Evolutionary conservation across 92 coral and sea anemone species (phyloP).

Genomic region (Umimayanthus chanpuru): DNA sequence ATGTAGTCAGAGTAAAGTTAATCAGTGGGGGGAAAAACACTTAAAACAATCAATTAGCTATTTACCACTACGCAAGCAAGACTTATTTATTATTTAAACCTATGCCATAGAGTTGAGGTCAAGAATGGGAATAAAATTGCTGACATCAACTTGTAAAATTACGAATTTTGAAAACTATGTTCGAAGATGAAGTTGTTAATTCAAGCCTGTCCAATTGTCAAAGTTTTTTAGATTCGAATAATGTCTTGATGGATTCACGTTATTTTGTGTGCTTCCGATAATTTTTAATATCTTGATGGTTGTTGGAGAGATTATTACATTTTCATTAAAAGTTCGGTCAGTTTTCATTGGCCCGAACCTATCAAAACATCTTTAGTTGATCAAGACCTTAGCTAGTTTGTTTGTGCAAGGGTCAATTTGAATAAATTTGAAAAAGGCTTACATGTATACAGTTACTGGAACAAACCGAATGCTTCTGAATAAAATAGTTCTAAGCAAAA

Average conservation of each 20-base stretch:
- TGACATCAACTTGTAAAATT: neutral
- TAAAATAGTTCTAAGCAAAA: neutral
- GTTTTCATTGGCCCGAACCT: no score
- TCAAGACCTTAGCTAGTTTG: neutral
- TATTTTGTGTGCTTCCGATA: neutral
- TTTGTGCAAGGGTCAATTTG: no score
- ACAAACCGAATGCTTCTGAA: neutral
- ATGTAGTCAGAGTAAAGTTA: neutral
- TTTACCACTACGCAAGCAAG: neutral
- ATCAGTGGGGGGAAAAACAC: no score
- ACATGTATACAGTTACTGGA: neutral
- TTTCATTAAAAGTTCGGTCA: no score
- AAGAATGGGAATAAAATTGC: neutral
- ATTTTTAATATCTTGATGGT: no score
- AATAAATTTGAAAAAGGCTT: neutral
- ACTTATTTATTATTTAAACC: no score
- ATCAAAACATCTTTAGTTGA: no score
- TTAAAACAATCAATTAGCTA: neutral
- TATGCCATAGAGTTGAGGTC: neutral
- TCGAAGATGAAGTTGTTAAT: neutral
- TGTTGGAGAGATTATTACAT: no score
- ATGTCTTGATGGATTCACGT: neutral
- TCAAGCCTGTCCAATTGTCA: neutral
- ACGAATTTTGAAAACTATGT: neutral
- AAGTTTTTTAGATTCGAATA: neutral